Percentiles rank a stretch among this genome's conserved stretches.
phyloP scores from a whole-genome alignment of 1,140 invertebrate species.

The Drosophila novamexicana region DNA sequence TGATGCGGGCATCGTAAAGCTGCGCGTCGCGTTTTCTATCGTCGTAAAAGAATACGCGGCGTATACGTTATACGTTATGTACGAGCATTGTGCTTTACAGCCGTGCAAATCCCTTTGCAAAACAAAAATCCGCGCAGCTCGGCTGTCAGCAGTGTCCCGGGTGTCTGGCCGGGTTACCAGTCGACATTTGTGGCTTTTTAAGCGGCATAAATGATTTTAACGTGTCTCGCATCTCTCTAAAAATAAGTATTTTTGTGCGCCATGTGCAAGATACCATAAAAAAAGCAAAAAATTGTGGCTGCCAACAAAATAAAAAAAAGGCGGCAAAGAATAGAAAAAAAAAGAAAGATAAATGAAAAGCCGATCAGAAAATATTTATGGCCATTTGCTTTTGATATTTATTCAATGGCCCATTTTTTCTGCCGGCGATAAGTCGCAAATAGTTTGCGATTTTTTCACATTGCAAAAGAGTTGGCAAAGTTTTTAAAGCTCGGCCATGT shows the following conservation, averaged over 20 bases:
- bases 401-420: slow-evolving; percentile 79
- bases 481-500: slow-evolving; percentile 29
- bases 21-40: slow-evolving; percentile 68
- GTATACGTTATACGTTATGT: slow-evolving; percentile 67
- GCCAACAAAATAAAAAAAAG: slow-evolving; percentile 43
- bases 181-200: slow-evolving; percentile 75
- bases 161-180: slow-evolving; percentile 16
- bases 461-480: slow-evolving; percentile 24
- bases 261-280: slow-evolving; percentile 56
- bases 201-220: slow-evolving; percentile 76
- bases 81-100: slow-evolving; percentile 46
- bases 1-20: slow-evolving; percentile 80
- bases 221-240: slow-evolving; percentile 35
- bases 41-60: slow-evolving; percentile 71
- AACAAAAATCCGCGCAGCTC: slow-evolving; percentile 41
- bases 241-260: slow-evolving; percentile 63
- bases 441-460: slow-evolving; percentile 55
- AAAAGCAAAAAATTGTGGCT: slow-evolving; percentile 12
- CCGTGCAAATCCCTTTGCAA: slow-evolving; percentile 59
- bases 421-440: slow-evolving; percentile 71
- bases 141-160: slow-evolving; percentile 14
- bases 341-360: slow-evolving; percentile 43
- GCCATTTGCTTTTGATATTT: slow-evolving; percentile 78
- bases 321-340: slow-evolving; percentile 42
- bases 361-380: slow-evolving; percentile 73